These are phyloP conservation scores for Polyodon spathula DNA, from an alignment of 2,113 vertebrate genomes.

Conservation along the genomic window DNA sequence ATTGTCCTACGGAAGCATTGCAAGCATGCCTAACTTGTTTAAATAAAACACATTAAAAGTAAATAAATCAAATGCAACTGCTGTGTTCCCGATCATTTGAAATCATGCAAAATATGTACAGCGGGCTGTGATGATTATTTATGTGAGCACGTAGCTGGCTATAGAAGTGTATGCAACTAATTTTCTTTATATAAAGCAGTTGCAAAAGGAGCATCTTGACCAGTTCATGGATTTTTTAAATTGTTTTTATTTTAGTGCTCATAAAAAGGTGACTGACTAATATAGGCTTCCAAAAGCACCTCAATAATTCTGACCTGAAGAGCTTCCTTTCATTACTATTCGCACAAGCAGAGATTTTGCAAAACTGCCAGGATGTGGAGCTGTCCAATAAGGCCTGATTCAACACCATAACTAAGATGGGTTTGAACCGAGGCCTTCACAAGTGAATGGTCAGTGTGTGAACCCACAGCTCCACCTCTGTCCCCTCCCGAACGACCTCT, in stretches of 20 bases:
- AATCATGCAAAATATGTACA: not conserved
- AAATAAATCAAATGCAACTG: conserved; percentile 10
- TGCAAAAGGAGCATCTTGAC: too few relatives aligned
- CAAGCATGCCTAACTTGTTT: conserved; percentile 45
- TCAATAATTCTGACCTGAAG: too few relatives aligned
- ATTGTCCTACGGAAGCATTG: conserved; percentile 46
- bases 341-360: too few relatives aligned
- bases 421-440: conserved; percentile 27
- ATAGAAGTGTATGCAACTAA: too few relatives aligned
- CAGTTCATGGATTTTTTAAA: conserved; percentile 15
- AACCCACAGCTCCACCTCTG: conserved; percentile 7
- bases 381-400: too few relatives aligned
- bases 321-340: too few relatives aligned
- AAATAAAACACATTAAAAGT: conserved; percentile 42
- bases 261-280: too few relatives aligned
- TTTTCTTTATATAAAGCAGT: too few relatives aligned
- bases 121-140: conserved; percentile 9
- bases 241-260: not conserved
- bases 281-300: too few relatives aligned
- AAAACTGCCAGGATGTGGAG: too few relatives aligned
- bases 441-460: conserved; percentile 9
- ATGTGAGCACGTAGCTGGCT: too few relatives aligned
- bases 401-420: too few relatives aligned
- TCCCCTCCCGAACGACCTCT: not conserved
- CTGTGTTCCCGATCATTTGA: not conserved